These are phyloP conservation scores for Pseudococcus jackbeardsleyi DNA, from an alignment of 2,888 invertebrate species.

Conservation along the genomic window DNA sequence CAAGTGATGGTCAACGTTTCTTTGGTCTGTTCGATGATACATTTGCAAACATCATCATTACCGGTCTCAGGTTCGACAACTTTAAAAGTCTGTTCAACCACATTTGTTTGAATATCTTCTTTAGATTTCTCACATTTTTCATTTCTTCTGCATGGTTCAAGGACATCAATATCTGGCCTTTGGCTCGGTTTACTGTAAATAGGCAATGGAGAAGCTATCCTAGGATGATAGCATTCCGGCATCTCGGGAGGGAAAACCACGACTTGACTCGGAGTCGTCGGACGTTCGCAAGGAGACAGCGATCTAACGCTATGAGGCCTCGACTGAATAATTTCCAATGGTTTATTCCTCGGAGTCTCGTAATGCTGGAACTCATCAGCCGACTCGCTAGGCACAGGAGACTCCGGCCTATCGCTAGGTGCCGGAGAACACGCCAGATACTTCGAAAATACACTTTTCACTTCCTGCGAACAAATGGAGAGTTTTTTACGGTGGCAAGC, in stretches of 20 bases:
- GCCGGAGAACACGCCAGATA: slow-evolving; percentile 62
- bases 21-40: background rate
- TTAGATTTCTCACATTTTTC: background rate
- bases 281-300: slow-evolving; percentile 67
- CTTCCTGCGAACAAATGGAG: slow-evolving; percentile 69
- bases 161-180: background rate
- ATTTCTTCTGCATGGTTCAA: background rate
- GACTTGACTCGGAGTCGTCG: slow-evolving; percentile 67
- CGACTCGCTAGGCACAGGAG: slow-evolving; percentile 65
- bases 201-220: slow-evolving; percentile 42
- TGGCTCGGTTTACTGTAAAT: background rate
- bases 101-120: background rate
- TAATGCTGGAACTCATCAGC: slow-evolving; percentile 65
- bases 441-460: slow-evolving; percentile 49
- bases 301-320: slow-evolving; percentile 67
- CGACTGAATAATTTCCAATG: background rate
- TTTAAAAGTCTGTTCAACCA: background rate
- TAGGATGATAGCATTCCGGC: slow-evolving; percentile 63
- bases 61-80: background rate
- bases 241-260: slow-evolving; percentile 68
- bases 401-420: slow-evolving; percentile 61
- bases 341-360: slow-evolving; percentile 13
- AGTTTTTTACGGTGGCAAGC: slow-evolving; percentile 67
- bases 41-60: slow-evolving; percentile 6
- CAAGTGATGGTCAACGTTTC: background rate